Base-by-base conservation (phyloP, 2,888 invertebrate species). In the Ennomos erosarius region DNA sequence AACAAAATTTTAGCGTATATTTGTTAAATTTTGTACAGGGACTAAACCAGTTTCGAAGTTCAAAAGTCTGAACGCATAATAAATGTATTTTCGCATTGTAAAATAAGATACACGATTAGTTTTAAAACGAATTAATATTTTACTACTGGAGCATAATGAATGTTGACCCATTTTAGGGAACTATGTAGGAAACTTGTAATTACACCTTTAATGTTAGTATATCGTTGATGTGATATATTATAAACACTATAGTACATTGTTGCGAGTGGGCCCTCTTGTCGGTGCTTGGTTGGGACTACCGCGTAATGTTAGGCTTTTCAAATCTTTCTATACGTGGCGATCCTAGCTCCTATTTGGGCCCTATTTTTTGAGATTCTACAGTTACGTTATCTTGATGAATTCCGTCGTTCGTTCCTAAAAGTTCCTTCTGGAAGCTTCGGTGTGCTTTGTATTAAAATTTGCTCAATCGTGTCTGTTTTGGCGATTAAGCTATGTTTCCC, bases 11-110 rank as follows among this genome's bases (percentile, higher is more conserved):
- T 81, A 78, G 84, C 77, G 85, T 87, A 84, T 82, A 82, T 82
- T 89, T 89, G 88, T 90, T 90, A 82, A 85, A 88, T 81, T 67
- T 80, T 91, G 91, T 91, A 92, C 92, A 91, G 92, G 92, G 92
- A 91, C 71, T 45, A 46, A 81, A 84, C 79, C 85, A 85, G 82
- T 84, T 87, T 84, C 70, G 83, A 83, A 79, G 92, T 90, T 90
- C 90, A 82, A 85, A 91, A 92, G 92, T 90, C 90, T 91, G 92
- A 92, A 90, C 90, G 81, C 75, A 68, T 64, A 74, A 69, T 71
- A 73, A 84, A 85, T 89, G 90, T 91, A 90, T 91, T 92, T 91
- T 91, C 90, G 81, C 91, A 90, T 89, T 90, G 90, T 92, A 88
- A 85, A 84, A 81, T 85, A 85, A 73, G 77, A 76, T 87, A 90